Evolutionary conservation across 2,113 vertebrate species (phyloP).

Genomic region (Hystrix brachyura): DNA sequence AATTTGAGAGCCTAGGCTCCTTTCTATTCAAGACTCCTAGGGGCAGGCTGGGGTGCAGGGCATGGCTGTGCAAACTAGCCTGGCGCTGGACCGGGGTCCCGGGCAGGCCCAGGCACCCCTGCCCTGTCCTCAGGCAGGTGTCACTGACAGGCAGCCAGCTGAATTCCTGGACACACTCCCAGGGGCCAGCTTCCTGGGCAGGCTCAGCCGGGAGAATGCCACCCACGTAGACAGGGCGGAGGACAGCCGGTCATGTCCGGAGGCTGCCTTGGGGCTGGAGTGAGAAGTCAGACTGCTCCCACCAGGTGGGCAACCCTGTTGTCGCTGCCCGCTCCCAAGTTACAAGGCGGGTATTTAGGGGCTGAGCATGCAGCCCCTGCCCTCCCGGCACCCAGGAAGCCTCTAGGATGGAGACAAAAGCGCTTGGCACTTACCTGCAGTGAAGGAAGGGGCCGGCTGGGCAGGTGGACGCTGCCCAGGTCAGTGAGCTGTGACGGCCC

Average conservation of each 20-base stretch:
- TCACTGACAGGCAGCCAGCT: accelerated
- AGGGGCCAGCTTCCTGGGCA: not conserved
- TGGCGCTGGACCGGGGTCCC: not conserved
- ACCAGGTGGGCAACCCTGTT: not conserved
- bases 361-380: not conserved
- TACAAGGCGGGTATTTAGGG: not conserved
- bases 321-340: conserved; percentile 55
- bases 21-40: not conserved
- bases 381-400: not conserved
- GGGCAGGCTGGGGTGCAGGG: not conserved
- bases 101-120: accelerated
- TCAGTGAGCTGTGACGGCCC: not conserved
- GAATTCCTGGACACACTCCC: conserved; percentile 54
- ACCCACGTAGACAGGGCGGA: conserved; percentile 8
- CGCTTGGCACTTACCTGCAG: conserved; percentile 82
- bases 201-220: conserved; percentile 24
- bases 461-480: not conserved
- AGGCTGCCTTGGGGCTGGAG: not conserved
- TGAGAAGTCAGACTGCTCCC: conserved; percentile 40
- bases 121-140: not conserved
- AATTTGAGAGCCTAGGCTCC: not conserved
- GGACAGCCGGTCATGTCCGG: not conserved
- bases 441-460: conserved; percentile 58
- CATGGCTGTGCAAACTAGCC: not conserved
- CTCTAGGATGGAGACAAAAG: conserved; percentile 55